Evolutionary conservation across 2,888 invertebrate species (phyloP), one percentile per base, ranked within the genome.

Genomic region (Athalia cordata): DNA sequence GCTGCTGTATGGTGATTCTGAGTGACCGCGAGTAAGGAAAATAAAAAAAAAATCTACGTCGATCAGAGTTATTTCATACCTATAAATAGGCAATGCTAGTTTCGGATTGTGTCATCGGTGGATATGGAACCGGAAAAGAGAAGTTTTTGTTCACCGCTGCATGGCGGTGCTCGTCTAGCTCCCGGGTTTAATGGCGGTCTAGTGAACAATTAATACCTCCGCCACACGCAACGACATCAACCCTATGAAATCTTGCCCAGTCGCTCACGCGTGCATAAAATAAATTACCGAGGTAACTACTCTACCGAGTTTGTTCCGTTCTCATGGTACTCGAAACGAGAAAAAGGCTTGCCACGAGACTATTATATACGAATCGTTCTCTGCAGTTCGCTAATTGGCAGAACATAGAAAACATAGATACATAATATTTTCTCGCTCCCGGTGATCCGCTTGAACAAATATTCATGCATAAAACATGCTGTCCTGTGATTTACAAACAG

Each of bases 81-180:
- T 88, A 88, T 86, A 87, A 88, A 88, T 88, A 88, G 86, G 72
- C 72, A 72, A 72, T 72, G 47, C 72, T 43, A 72, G 72, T 59
- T 57, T 45, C 9, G 57, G 57, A 72, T 72, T 72, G 72, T 72
- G 72, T 72, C 72, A 72, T 72, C 72, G 47, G 72, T 72, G 72
- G 9, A 72, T 72, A 59, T 72, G 70, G 70, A 72, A 72, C 70
- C 70, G 70, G 70, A 72, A 72, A 45, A 29, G 45, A 45, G 47
- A 4, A 59, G 72, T 72, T 72, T 59, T 72, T 57, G 72, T 72
- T 72, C 59, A 72, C 57, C 72, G 52, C 47, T 45, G 13, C 55
- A n/a, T n/a, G 15, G 13, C 72, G 72, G 8, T 43, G 72, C 59
- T 45, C 62, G 8, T 8, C 13, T 11, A 15, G 47, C 72, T 59